These are phyloP conservation scores for Chloroclystis v-ata DNA, from an alignment of 2,888 invertebrate genomes.

Conservation along the genomic window DNA sequence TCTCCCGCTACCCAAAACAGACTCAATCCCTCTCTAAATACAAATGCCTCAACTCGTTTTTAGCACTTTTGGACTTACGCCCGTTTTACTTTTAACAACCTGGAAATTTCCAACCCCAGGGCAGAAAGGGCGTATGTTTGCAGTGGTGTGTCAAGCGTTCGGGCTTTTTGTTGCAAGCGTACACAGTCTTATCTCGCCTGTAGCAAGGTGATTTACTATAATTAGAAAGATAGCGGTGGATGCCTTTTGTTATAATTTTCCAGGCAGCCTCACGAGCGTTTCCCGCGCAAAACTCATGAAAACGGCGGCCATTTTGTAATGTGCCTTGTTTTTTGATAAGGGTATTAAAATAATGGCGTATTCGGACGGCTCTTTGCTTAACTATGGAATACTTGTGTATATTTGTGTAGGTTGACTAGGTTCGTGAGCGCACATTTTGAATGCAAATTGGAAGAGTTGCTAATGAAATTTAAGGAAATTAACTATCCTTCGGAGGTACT, in stretches of 20 bases:
- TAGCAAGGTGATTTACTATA: slow-evolving; percentile 78
- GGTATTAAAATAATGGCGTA: slow-evolving; percentile 73
- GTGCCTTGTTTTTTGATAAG: slow-evolving; percentile 78
- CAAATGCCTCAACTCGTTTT: slow-evolving; percentile 45
- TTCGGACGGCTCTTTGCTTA: slow-evolving; percentile 64
- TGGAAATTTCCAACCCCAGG: slow-evolving; percentile 43
- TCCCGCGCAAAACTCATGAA: slow-evolving; percentile 74
- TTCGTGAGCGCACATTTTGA: slow-evolving; percentile 70
- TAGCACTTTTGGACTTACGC: slow-evolving; percentile 39
- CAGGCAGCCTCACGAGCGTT: slow-evolving; percentile 71
- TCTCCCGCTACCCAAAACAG: slow-evolving; percentile 41
- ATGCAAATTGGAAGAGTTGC: slow-evolving; percentile 66
- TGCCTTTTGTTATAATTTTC: slow-evolving; percentile 79
- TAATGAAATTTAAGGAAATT: slow-evolving; percentile 63
- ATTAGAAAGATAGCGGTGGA: slow-evolving; percentile 79
- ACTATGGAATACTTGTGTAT: slow-evolving; percentile 51
- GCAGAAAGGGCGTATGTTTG: slow-evolving; percentile 55
- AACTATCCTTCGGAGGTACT: slow-evolving; percentile 38
- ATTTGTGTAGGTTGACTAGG: slow-evolving; percentile 57
- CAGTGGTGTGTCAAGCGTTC: slow-evolving; percentile 44
- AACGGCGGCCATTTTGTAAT: slow-evolving; percentile 76
- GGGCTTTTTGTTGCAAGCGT: slow-evolving; percentile 54
- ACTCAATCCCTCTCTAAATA: slow-evolving; percentile 36
- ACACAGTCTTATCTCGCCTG: slow-evolving; percentile 72
- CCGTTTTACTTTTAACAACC: slow-evolving; percentile 35